These are phyloP conservation scores for Accipiter cooperii DNA, from an alignment of 2,113 vertebrate genomes.

Conservation along the genomic window DNA sequence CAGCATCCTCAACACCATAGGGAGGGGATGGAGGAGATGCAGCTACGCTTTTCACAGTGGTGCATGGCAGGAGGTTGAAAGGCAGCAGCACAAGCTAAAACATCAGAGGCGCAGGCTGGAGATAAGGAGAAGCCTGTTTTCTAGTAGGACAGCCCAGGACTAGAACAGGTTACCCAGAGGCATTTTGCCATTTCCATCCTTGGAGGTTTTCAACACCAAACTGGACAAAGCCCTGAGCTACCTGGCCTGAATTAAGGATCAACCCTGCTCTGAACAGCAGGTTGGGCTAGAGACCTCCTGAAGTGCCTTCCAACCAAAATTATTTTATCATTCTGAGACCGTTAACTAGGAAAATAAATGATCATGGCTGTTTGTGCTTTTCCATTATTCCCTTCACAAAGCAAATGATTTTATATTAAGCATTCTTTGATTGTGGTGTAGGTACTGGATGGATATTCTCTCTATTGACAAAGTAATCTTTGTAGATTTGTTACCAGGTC, in stretches of 20 bases:
- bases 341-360: background rate
- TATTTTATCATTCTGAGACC: background rate
- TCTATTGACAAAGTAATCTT: background rate
- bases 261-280: background rate
- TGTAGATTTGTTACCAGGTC: background rate
- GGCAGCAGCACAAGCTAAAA: background rate
- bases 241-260: background rate
- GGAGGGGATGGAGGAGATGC: background rate
- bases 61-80: background rate
- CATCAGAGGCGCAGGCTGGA: background rate
- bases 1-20: fast-evolving
- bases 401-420: background rate
- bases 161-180: background rate
- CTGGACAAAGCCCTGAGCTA: background rate
- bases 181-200: background rate
- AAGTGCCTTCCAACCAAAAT: background rate
- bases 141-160: background rate
- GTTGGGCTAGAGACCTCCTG: background rate
- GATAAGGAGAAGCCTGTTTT: background rate
- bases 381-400: background rate
- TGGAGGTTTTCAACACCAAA: background rate
- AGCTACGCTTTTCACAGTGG: background rate
- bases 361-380: background rate
- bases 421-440: background rate
- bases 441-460: background rate